A percentile compares a stretch with the other conserved stretches of the same genome.
Evolutionary conservation across 2,113 vertebrate species (phyloP).

Genomic region (Lanius ludovicianus): DNA sequence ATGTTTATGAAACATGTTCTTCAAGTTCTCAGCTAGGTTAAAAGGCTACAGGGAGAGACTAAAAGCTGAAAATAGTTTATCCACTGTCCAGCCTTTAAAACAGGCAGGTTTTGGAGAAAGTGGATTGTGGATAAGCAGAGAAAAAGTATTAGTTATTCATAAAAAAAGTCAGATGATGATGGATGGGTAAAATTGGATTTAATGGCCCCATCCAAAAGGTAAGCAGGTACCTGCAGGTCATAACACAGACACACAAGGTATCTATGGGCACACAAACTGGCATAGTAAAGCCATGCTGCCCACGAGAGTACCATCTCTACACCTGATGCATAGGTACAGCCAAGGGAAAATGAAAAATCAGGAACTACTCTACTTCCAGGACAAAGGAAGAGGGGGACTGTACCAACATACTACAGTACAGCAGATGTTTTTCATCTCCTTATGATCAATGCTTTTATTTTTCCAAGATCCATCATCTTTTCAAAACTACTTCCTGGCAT

Average conservation of each 20-base stretch:
- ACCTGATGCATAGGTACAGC: background rate
- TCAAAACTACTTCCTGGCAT: background rate
- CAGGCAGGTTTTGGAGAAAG: background rate
- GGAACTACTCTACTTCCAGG: background rate
- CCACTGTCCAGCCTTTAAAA: background rate
- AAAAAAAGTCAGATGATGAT: background rate
- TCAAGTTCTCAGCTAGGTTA: slow-evolving; percentile 24
- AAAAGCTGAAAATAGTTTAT: background rate
- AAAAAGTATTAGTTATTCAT: background rate
- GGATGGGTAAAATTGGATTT: background rate
- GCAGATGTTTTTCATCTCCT: background rate
- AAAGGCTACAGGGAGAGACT: background rate
- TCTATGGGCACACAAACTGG: background rate
- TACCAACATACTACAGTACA: background rate
- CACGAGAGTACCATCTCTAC: background rate
- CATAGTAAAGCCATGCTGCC: background rate
- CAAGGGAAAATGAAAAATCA: background rate
- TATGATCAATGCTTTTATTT: background rate
- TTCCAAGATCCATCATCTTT: background rate
- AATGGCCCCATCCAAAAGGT: background rate
- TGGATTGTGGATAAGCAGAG: background rate
- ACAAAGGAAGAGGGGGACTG: background rate
- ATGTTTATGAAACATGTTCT: background rate
- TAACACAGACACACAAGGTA: background rate
- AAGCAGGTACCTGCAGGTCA: background rate